Conservation (phyloP, 2,797 vertebrate species). For the Spondyliosoma cantharus region DNA sequence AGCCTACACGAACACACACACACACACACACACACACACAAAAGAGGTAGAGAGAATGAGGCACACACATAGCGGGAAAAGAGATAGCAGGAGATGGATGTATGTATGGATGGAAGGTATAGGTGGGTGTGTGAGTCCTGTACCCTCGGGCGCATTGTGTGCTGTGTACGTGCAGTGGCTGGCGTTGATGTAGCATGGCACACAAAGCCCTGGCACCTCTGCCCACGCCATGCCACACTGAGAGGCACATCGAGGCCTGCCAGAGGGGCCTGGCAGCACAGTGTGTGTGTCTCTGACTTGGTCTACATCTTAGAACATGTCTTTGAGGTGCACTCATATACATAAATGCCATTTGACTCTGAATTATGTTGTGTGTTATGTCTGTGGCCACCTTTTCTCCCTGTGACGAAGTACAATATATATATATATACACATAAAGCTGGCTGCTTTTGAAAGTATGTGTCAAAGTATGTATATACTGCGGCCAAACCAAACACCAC, state of each 20-base stretch:
- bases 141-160: slow-evolving; percentile 42
- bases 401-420: slow-evolving; percentile 24
- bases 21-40: neutral
- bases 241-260: slow-evolving; percentile 74
- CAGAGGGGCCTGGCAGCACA: slow-evolving; percentile 75
- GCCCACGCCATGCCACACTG: slow-evolving; percentile 76
- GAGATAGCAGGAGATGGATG: slow-evolving; percentile 33
- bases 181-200: slow-evolving; percentile 64
- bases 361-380: neutral
- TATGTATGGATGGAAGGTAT: slow-evolving; percentile 51
- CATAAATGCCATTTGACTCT: slow-evolving; percentile 13
- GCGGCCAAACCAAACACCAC: slow-evolving; percentile 59
- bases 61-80: slow-evolving; percentile 15
- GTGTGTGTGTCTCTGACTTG: slow-evolving; percentile 55
- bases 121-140: slow-evolving; percentile 60
- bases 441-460: slow-evolving; percentile 50
- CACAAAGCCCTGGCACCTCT: slow-evolving; percentile 82
- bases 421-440: neutral
- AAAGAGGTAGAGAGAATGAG: slow-evolving; percentile 21
- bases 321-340: slow-evolving; percentile 35
- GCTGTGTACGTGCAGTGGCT: slow-evolving; percentile 53
- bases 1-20: slow-evolving; percentile 64
- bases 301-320: slow-evolving; percentile 46
- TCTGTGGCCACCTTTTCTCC: neutral
- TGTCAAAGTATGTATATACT: slow-evolving; percentile 39